phyloP scores from a whole-genome alignment of 1,140 invertebrate genomes.

The Sogatella furcifera region DNA sequence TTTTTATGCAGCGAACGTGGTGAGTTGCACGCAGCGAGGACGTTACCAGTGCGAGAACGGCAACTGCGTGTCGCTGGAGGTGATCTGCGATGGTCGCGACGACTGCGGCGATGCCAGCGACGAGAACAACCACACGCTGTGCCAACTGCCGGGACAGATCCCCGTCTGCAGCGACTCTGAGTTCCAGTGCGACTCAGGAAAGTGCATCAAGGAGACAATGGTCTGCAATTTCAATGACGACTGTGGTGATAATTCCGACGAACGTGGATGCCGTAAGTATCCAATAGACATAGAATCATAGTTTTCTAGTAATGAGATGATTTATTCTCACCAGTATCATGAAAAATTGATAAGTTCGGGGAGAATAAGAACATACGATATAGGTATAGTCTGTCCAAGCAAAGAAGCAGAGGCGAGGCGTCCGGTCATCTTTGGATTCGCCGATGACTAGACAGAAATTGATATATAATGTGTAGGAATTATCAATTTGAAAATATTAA shows the following conservation, averaged over 20 bases:
- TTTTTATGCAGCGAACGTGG: slow-evolving; percentile 47
- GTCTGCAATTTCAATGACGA: slow-evolving; percentile 78
- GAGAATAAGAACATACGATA: too few relatives aligned
- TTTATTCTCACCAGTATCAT: too few relatives aligned
- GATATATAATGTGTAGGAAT: too few relatives aligned
- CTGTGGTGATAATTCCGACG: slow-evolving; percentile 75
- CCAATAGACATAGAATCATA: neutral
- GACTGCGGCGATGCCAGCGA: slow-evolving; percentile 90
- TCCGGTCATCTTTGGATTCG: too few relatives aligned
- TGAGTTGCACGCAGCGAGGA: slow-evolving; percentile 61
- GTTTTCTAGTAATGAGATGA: too few relatives aligned
- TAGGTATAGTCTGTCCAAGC: too few relatives aligned
- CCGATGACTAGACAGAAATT: too few relatives aligned
- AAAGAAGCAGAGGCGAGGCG: too few relatives aligned
- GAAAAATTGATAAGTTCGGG: too few relatives aligned
- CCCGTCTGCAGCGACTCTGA: slow-evolving; percentile 49
- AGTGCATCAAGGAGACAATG: slow-evolving; percentile 68
- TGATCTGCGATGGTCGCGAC: slow-evolving; percentile 74
- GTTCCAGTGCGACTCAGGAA: slow-evolving; percentile 84
- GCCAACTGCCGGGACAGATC: slow-evolving; percentile 46
- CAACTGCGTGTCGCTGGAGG: slow-evolving; percentile 74
- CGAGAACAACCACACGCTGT: slow-evolving; percentile 86
- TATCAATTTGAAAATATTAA: too few relatives aligned
- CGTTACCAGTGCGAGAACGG: slow-evolving; percentile 83
- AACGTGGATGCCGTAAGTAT: slow-evolving; percentile 73